phyloP scores from a whole-genome alignment of 37 sponge, comb jelly and placozoan species.

The Oopsacas minuta region DNA sequence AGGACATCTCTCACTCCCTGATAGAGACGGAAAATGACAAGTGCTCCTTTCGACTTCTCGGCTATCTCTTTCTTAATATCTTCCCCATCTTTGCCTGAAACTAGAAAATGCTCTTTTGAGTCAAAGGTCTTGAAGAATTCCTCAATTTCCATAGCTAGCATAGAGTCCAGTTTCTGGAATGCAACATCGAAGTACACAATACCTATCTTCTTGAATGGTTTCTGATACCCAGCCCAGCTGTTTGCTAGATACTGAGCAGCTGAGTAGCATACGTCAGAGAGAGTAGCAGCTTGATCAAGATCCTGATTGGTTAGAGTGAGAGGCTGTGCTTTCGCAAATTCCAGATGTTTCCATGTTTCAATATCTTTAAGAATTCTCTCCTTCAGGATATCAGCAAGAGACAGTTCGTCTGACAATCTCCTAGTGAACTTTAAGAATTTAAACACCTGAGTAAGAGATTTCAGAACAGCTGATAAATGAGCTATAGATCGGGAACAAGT shows the following conservation, averaged over 20 bases:
- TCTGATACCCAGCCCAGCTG: constrained; percentile 12
- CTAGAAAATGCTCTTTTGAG: neutral
- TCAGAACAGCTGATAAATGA: neutral
- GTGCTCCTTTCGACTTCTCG: constrained; percentile 1
- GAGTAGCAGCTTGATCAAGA: neutral
- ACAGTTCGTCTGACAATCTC: neutral
- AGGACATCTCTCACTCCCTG: neutral
- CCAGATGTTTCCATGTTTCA: neutral
- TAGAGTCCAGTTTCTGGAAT: neutral
- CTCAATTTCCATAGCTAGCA: neutral
- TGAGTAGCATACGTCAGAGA: neutral
- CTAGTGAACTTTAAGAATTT: neutral
- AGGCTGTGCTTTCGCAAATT: constrained; percentile 6
- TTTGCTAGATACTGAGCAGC: constrained; percentile 1
- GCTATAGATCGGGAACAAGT: neutral
- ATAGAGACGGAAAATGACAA: constrained; percentile 3
- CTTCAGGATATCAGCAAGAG: neutral
- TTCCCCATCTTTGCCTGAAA: neutral
- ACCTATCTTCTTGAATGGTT: neutral
- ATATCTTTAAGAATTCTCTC: constrained; percentile 8
- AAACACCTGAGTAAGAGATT: neutral
- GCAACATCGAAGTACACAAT: neutral
- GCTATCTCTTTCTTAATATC: neutral
- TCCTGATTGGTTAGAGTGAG: neutral
- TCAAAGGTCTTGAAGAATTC: neutral